Base-by-base conservation (phyloP, 2,113 vertebrate genomes). In the Nothocercus julius region DNA sequence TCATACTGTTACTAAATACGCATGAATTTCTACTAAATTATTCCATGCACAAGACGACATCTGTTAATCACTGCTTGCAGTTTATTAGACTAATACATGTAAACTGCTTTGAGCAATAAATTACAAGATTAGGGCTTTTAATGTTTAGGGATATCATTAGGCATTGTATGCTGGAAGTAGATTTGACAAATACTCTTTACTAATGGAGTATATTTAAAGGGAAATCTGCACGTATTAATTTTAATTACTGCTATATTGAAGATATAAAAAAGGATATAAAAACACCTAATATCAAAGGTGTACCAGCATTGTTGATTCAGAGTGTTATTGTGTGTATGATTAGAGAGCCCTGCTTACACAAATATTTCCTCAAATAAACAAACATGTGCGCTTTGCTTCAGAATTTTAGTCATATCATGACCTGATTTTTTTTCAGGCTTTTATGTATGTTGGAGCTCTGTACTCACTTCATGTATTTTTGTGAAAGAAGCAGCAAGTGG, bases 71-170 rank as follows among this genome's bases (percentile, higher is more conserved):
- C 63, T 94, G 82, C 77, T 75, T 89, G 73, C 59, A 84, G 73
- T 96, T 97, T 97, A 94, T 97, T 96, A 92, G 85, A 94, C 68
- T 96, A 96, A 95, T 96, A 91, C 1, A 30, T 84, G 77, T 95
- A 93, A 85, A 95, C 69, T 93, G 44, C 80, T 97, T 96, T 96
- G 87, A 97, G 95, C 77, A 97, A 95, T 93, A 97, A 97, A 95
- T 97, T 93, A 94, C 47, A 89, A 92, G 83, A 96, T 96, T 94
- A 95, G 61, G 66, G 49, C 62, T 96, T 97, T 96, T 95, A 90
- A 94, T 72, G 84, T 79, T 96, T 96, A 95, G 90, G 79, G 47
- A 85, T 97, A 93, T 96, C 72, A 93, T 97, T 96, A 97, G 96
- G 85, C 74, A 90, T 92, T 80, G 73, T 96, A 85, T 69, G 85